A percentile compares a stretch with the other conserved stretches of the same genome.
Evolutionary conservation across 2,888 invertebrate species (phyloP).

Genomic region (Theodoxus fluviatilis): DNA sequence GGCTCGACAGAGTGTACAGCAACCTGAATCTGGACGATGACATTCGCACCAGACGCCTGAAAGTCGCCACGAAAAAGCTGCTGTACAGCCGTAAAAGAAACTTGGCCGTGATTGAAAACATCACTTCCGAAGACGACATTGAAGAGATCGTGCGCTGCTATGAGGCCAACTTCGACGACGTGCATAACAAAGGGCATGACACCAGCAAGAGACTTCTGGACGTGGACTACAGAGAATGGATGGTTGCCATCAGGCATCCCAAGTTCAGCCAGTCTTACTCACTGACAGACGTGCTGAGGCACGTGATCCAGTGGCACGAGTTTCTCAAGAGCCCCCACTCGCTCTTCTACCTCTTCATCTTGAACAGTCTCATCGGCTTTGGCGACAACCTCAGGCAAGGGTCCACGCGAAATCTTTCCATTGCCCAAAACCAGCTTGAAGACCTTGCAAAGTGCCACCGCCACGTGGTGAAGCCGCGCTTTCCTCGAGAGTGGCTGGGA

Average conservation of each 20-base stretch:
- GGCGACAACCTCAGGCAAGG: slow-evolving; percentile 28
- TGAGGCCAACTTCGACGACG: slow-evolving; percentile 35
- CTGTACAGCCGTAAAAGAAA: slow-evolving; percentile 29
- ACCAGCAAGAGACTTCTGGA: slow-evolving; percentile 33
- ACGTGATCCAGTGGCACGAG: slow-evolving; percentile 36
- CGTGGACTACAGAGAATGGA: slow-evolving; percentile 39
- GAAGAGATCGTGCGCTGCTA: slow-evolving; percentile 33
- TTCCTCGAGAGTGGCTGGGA: slow-evolving; percentile 41
- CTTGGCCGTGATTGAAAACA: slow-evolving; percentile 25
- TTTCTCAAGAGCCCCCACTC: slow-evolving; percentile 34
- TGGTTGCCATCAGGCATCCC: slow-evolving; percentile 37
- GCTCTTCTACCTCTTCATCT: slow-evolving; percentile 36
- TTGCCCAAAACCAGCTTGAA: slow-evolving; percentile 31
- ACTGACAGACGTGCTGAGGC: slow-evolving; percentile 34
- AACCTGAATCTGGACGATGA: slow-evolving; percentile 23
- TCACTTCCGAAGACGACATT: slow-evolving; percentile 30
- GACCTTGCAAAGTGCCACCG: slow-evolving; percentile 32
- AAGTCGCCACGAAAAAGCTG: slow-evolving; percentile 35
- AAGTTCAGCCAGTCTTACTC: slow-evolving; percentile 29
- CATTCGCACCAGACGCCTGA: slow-evolving; percentile 28
- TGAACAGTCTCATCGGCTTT: slow-evolving; percentile 38
- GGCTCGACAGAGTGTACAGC: no score
- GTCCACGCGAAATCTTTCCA: slow-evolving; percentile 34
- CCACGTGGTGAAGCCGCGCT: slow-evolving; percentile 33
- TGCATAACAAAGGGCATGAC: slow-evolving; percentile 21